These are phyloP conservation scores for Cotesia glomerata DNA, from an alignment of 1,140 invertebrate genomes.

Conservation along the genomic window DNA sequence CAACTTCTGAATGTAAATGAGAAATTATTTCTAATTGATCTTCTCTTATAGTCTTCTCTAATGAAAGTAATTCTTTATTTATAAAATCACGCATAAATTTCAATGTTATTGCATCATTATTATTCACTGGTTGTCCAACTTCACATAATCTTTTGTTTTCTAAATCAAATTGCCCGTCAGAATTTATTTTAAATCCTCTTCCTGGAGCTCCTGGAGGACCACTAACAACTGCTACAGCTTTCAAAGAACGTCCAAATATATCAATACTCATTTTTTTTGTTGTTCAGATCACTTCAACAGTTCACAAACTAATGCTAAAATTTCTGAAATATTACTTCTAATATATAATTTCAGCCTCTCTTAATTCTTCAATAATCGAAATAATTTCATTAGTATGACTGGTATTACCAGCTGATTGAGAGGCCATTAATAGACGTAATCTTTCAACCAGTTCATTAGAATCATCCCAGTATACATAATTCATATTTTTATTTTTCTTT, in stretches of 20 bases:
- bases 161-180: too few relatives aligned
- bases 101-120: conserved; percentile 8
- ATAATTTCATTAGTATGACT: conserved; percentile 14
- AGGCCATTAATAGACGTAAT: neutral
- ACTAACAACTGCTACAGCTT: neutral
- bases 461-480: conserved; percentile 15
- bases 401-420: conserved; percentile 1
- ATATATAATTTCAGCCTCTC: conserved; percentile 18
- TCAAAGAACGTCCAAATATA: conserved; percentile 27
- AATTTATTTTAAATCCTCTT: too few relatives aligned
- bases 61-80: neutral
- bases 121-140: too few relatives aligned
- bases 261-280: conserved; percentile 20
- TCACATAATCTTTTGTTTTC: too few relatives aligned
- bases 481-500: neutral
- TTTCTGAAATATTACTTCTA: neutral
- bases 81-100: conserved; percentile 15
- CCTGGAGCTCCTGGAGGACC: neutral
- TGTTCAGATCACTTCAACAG: neutral
- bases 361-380: conserved; percentile 11
- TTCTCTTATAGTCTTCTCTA: neutral
- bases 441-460: conserved; percentile 5
- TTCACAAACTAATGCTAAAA: neutral
- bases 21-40: neutral
- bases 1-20: neutral